Base-by-base conservation (phyloP, 2,888 invertebrate species). In the Frankliniella intonsa region DNA sequence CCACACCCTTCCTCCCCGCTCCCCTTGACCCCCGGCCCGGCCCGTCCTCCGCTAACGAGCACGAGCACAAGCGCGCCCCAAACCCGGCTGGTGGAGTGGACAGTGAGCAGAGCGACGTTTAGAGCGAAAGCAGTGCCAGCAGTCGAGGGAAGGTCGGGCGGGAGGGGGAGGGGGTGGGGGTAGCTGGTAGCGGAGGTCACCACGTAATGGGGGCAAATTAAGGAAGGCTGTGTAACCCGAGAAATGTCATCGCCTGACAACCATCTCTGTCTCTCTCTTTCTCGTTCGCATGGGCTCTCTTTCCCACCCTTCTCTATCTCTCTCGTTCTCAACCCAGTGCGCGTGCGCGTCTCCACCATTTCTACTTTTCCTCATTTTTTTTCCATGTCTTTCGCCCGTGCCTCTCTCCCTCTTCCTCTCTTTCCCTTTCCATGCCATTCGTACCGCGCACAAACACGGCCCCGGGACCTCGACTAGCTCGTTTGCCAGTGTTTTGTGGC, bases 181-280 rank as follows among this genome's bases (percentile, higher is more conserved):
- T 22, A 25, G 25, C 22, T 10, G 10, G 22, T 22, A 25, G 69
- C 69, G 69, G 69, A 76, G 69, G 69, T 76, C 69, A 76, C 69
- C 69, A 22, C 69, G 69, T 76, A 76, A 76, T 76, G 69, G 69
- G 69, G 69, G 69, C 69, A 76, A 76, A 76, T 76, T 76, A 76
- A 76, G 69, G 69, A 76, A 76, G 22, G 69, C 69, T 22, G 69
- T 76, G 69, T 76, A 76, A 76, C 69, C 69, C 69, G 69, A 76
- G 69, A 76, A 76, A 76, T 76, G 69, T 76, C 69, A 76, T 76
- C 69, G 69, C 69, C 69, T 76, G 69, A 76, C 69, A 76, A 76
- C 69, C 25, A 25, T 9, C 69, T 76, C 25, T 22, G 22, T 22
- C 69, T 22, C 69, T 22, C 69, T 22, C 69, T 19, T n/a, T 22